Evolutionary conservation across 2,888 invertebrate species (phyloP), one percentile per base, ranked within the genome.

Genomic region (Melanotus villosus): DNA sequence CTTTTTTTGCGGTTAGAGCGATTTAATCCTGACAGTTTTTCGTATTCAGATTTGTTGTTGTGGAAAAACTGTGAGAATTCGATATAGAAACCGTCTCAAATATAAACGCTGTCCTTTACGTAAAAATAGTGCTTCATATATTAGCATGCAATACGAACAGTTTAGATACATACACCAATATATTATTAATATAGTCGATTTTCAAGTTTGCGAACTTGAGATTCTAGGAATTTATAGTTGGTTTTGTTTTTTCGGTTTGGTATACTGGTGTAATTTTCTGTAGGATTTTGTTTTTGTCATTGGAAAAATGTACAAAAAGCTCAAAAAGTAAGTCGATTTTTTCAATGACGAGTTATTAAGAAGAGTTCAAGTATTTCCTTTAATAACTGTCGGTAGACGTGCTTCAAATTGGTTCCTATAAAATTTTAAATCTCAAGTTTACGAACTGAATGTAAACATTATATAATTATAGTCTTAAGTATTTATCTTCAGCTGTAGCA

Each of bases 81-180:
- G 18, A 38, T 36, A 23, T 36, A 16, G 19, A 45, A 45, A 32
- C 45, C 45, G 59, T 45, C 23, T 7, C 32, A 59, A 58, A 32
- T 59, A 19, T 43, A 59, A 41, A 59, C n/a, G 45, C 59, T 59
- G 59, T 59, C 38, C 26, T 43, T 26, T 59, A 45, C 59, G 32
- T 59, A 52, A 41, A 62, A 59, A 64, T 64, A 63, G 63, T 54
- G 63, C 68, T 54, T 68, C 41, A 54, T 59, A 41, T 64, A 41
- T 54, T 65, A 68, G 58, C 54, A 62, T 59, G 68, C 64, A 68
- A 68, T 68, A 54, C 64, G 52, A 68, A 64, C 64, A 43, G 54
- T 68, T 68, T 68, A 68, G 68, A 36, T 34, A 59, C 52, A 68
- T 58, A 59, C 52, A 68, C 64, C 21, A 52, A 38, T 59, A 54